Percentiles rank a stretch among this genome's conserved stretches.
Evolutionary conservation across 2,888 invertebrate genomes (phyloP).

Genomic region (Caenorhabditis japonica): DNA sequence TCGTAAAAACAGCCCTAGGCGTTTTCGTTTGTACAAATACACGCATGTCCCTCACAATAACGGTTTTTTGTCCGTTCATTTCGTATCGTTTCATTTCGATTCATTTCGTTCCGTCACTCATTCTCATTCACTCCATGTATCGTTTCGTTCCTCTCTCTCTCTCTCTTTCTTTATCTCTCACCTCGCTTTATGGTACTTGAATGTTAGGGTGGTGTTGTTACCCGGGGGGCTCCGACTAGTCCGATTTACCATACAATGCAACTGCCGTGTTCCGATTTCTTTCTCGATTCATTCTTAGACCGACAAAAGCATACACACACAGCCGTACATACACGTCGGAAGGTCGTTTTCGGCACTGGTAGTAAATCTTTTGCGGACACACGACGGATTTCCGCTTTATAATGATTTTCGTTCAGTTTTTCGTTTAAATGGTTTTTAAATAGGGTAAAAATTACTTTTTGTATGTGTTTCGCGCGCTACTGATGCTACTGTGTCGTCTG

Average conservation of each 20-base stretch:
- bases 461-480: no score
- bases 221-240: constrained; percentile 40
- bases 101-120: no score
- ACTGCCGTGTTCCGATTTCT: constrained; percentile 7
- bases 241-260: constrained; percentile 43
- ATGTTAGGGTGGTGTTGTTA: constrained; percentile 52
- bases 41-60: no score
- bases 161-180: constrained; percentile 3
- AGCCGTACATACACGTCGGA: no score
- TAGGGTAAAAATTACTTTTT: no score
- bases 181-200: constrained; percentile 55
- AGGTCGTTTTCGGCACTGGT: constrained; percentile 24
- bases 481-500: no score
- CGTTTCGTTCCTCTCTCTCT: constrained; percentile 8
- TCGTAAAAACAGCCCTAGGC: no score
- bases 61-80: no score
- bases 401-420: constrained; percentile 1
- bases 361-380: constrained; percentile 43
- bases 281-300: constrained; percentile 29
- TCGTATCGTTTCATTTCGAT: no score
- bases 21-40: no score
- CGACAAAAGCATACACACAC: constrained; percentile 24
- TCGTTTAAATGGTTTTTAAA: background rate
- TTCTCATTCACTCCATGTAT: constrained; percentile 1
- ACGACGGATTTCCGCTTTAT: constrained; percentile 20